Base-by-base conservation (phyloP, 2,797 vertebrate genomes). In the Eutrigla gurnardus region DNA sequence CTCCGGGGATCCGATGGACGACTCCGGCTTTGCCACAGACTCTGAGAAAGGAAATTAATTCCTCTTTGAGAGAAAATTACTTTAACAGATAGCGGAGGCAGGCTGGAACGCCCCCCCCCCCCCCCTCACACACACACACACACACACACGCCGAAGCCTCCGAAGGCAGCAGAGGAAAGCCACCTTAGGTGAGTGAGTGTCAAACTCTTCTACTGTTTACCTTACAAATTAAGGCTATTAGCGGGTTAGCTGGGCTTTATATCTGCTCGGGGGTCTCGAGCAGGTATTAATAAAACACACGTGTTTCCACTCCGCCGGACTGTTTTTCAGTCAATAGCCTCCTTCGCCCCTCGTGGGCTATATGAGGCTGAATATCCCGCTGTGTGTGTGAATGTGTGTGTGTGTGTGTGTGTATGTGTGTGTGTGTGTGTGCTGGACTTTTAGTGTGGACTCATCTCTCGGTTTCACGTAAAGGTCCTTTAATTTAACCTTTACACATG, bases 61-160 rank as follows among this genome's bases (percentile, higher is more conserved):
- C 94, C 94, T 95, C 96, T 96, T 95, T 94, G 93, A 93, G 94
- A 94, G 93, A 96, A 97, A 97, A 99, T 97, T 88, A 95, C 95
- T 98, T 98, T 97, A 97, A 92, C 97, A 99, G 97, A 98, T 95
- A 84, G 62, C 53, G 70, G 80, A 86, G 88, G 87, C 86, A 78
- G 87, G 86, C 86, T 82, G 79, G 80, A 84, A 83, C 80, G 53
- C 65, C 73, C 71, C 65, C 63, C 37, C 52, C n/a, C 59, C 47
- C 66, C 50, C 55, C 14, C 69, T 57, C 62, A 37, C 54, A 37
- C 54, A 37, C 53, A 55, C 53, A 57, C 54, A 39, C 54, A 57
- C 58, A 60, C 77, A 91, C 81, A 84, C 80, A 75, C 80, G 75
- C 75, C 75, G 63, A 61, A 70, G 66, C 73, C 68, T 78, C 69